Evolutionary conservation across 2,797 vertebrate species (phyloP).

Genomic region (Pachyuromys duprasi): DNA sequence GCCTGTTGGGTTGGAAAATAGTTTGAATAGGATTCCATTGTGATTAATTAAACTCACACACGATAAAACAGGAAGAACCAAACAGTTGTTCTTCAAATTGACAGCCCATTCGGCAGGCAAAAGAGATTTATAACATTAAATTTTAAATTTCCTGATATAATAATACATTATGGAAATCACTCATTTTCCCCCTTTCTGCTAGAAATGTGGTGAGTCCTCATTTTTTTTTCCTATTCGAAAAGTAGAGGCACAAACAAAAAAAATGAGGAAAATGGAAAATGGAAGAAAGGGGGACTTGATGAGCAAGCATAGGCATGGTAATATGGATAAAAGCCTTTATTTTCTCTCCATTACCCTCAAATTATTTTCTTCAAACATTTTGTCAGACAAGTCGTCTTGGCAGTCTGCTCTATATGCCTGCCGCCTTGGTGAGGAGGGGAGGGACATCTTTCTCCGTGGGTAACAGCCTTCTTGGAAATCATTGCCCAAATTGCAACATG

Average conservation of each 20-base stretch:
- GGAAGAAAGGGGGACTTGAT: constrained; percentile 63
- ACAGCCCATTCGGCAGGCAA: constrained; percentile 66
- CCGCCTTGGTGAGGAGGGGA: neutral
- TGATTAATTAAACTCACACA: constrained; percentile 84
- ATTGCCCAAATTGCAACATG: neutral
- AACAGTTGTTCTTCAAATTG: constrained; percentile 82
- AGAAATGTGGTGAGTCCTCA: constrained; percentile 46
- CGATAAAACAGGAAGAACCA: constrained; percentile 73
- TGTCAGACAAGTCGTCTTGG: constrained; percentile 68
- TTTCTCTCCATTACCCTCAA: constrained; percentile 79
- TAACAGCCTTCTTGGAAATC: constrained; percentile 44
- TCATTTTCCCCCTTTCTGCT: constrained; percentile 4
- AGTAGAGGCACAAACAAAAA: constrained; percentile 64
- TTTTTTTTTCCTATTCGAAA: neutral
- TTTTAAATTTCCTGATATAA: constrained; percentile 75
- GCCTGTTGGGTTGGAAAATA: constrained; percentile 79
- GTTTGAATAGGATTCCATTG: constrained; percentile 80
- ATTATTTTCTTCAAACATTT: constrained; percentile 79
- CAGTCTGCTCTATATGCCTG: constrained; percentile 57
- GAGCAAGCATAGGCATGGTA: constrained; percentile 64
- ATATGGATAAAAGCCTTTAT: constrained; percentile 77
- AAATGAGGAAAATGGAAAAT: constrained; percentile 58
- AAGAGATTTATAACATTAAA: constrained; percentile 61
- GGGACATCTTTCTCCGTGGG: constrained; percentile 15
- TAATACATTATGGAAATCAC: constrained; percentile 74